Evolutionary conservation across 2,797 vertebrate genomes (phyloP).

Genomic region (Enteromius anoplus): DNA sequence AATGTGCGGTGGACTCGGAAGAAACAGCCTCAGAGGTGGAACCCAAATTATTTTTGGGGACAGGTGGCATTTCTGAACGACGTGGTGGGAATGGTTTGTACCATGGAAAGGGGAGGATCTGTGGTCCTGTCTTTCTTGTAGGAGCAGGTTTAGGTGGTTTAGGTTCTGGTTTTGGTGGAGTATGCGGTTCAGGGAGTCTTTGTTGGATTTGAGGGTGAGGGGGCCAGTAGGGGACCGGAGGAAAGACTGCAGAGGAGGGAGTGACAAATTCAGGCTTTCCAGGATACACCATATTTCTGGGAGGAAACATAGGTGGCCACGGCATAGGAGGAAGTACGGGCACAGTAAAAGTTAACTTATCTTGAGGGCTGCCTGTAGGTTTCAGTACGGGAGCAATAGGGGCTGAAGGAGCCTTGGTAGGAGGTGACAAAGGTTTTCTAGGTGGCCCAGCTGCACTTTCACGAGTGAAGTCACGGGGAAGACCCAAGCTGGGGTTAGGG

Average conservation of each 20-base stretch:
- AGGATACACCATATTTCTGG: background rate
- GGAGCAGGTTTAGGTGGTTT: background rate
- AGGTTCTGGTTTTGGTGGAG: background rate
- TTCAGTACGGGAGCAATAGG: background rate
- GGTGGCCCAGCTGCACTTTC: background rate
- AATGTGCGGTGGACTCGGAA: background rate
- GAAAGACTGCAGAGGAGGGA: background rate
- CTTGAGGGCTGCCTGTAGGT: background rate
- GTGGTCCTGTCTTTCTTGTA: background rate
- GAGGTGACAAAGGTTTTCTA: background rate
- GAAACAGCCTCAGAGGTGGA: background rate
- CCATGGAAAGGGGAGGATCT: background rate
- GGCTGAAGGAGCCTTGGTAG: background rate
- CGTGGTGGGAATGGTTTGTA: background rate
- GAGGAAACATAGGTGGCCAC: slow-evolving; percentile 8
- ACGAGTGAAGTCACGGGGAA: background rate
- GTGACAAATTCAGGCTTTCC: slow-evolving; percentile 6
- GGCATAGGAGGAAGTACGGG: background rate
- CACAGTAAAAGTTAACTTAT: too few relatives aligned
- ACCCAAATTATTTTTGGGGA: background rate
- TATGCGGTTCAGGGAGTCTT: background rate
- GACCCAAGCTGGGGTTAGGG: background rate
- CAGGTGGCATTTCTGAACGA: background rate
- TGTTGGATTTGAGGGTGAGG: background rate
- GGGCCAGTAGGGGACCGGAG: background rate